These are phyloP conservation scores for Nyctibius grandis DNA, from an alignment of 2,797 vertebrate genomes.

Conservation along the genomic window DNA sequence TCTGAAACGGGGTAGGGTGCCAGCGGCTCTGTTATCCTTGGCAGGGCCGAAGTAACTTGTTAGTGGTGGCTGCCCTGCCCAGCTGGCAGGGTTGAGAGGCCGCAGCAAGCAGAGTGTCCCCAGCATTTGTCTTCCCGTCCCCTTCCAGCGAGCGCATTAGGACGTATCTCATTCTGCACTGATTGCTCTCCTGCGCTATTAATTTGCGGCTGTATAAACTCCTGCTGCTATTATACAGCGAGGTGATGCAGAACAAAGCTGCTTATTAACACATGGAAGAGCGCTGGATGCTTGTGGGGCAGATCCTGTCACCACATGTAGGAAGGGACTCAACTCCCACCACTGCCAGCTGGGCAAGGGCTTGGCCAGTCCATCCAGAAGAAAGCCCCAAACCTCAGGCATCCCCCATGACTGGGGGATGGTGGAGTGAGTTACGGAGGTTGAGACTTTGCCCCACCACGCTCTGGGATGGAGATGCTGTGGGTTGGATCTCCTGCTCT, in stretches of 20 bases:
- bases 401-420: rapidly evolving
- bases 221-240: constrained; percentile 31
- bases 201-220: constrained; percentile 36
- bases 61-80: neutral
- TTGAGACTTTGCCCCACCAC: rapidly evolving
- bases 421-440: neutral
- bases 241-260: constrained; percentile 70
- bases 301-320: neutral
- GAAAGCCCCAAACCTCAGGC: neutral
- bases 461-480: neutral
- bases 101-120: neutral
- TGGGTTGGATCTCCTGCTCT: neutral
- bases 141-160: neutral
- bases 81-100: constrained; percentile 16
- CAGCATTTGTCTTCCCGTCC: neutral
- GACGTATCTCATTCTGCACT: neutral
- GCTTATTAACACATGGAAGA: constrained; percentile 59
- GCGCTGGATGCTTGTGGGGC: neutral
- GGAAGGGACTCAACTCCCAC: neutral
- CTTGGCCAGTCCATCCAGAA: neutral
- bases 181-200: neutral
- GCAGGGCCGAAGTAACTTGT: neutral
- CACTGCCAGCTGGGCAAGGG: neutral
- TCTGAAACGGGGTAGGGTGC: neutral
- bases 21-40: constrained; percentile 25